Percentiles rank a stretch among this genome's conserved stretches.
phyloP scores from a whole-genome alignment of 2,113 vertebrate genomes.

The Crypturellus undulatus region DNA sequence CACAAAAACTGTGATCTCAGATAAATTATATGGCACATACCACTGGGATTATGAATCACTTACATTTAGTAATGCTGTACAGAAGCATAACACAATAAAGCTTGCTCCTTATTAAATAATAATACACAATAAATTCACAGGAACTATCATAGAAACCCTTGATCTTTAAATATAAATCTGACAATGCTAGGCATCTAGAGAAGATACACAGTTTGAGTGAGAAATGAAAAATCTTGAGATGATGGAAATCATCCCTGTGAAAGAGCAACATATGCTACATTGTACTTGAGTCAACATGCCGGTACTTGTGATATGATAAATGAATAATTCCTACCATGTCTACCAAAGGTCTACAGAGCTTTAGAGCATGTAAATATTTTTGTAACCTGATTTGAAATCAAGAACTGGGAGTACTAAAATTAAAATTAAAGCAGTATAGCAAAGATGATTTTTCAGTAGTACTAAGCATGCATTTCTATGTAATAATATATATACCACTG shows the following conservation, averaged over 20 bases:
- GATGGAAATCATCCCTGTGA: conserved; percentile 9
- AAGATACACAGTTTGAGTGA: background rate
- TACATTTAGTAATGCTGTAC: background rate
- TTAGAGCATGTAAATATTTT: background rate
- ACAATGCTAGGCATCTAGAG: background rate
- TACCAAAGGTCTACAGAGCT: background rate
- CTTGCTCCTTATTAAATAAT: background rate
- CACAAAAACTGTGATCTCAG: background rate
- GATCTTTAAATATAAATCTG: background rate
- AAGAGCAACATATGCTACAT: conserved; percentile 31
- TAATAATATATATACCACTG: background rate
- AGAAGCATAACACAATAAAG: background rate
- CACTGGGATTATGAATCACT: background rate
- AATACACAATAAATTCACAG: background rate
- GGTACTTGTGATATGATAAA: conserved; percentile 30
- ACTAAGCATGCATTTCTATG: background rate
- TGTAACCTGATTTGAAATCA: background rate
- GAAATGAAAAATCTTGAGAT: background rate
- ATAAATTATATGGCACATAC: background rate
- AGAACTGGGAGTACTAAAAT: background rate
- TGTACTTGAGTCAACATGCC: conserved; percentile 36
- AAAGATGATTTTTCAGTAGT: background rate
- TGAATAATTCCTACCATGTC: conserved; percentile 11
- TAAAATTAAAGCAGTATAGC: background rate
- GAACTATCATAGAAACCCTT: background rate